Base-by-base conservation (phyloP, 23 tunicate species). In the Styela clava region DNA sequence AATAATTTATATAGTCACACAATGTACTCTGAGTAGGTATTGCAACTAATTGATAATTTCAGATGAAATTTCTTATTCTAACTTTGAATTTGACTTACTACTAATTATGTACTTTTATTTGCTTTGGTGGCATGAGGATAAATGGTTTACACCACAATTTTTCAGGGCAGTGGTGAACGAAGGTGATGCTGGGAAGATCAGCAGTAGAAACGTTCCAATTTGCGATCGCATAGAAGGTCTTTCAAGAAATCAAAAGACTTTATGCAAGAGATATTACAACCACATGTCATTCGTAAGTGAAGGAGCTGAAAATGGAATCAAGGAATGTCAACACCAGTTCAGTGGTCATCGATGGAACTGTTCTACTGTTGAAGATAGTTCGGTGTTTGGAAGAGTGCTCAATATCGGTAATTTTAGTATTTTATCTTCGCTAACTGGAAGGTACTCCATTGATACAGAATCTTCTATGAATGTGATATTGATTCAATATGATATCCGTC, bases 331-430 rank as follows among this genome's bases (percentile, higher is more conserved):
- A 78, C 74, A 69, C 24, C 92, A 88, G 35, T 93, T 93, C 69
- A 68, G 87, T 20, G 69, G 73, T 74, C 69, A 88, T 31, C 92
- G 98, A 20, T 93, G 98, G 98, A 93, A 93, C 68, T 93, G 98
- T 44, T 84, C 98, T 34, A 88, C 93, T 2, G 74, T 82, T 27
- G 78, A 86, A 7, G 89, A 93, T 69, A 82, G 69, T 52, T 84
- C 76, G 69, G 98, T 93, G 52, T 93, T 93, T 69, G 98, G 98
- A 62, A 88, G 88, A 76, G 90, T 93, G 25, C 44, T 93, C 0
- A 84, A 87, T 67, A 93, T 84, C 19, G 98, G 98, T 93, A 76
- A 83, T 89, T 67, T 19, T 24, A 18, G n/a, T n/a, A n/a, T n/a
- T n/a, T n/a, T n/a, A n/a, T n/a, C n/a, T n/a, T n/a, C n/a, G n/a